phyloP scores from a whole-genome alignment of 2,888 invertebrate species.

The Eremobia ochroleuca region DNA sequence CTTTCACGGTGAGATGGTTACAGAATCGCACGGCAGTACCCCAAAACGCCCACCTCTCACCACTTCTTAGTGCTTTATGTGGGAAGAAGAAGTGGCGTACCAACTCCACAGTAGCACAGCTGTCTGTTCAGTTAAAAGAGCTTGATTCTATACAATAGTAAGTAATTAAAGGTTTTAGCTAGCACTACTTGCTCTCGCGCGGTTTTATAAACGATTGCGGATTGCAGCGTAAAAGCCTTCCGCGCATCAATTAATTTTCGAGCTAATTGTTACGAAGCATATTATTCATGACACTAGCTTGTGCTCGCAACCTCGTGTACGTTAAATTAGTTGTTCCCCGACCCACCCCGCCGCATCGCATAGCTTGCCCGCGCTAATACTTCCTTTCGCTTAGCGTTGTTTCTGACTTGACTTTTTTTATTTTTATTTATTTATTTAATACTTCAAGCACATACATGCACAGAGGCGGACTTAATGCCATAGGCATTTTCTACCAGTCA shows the following conservation, averaged over 20 bases:
- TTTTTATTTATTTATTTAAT: too few relatives aligned
- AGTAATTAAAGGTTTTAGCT: neutral
- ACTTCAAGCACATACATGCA: too few relatives aligned
- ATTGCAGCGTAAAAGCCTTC: slow-evolving; percentile 7
- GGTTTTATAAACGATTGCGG: neutral
- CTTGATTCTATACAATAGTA: neutral
- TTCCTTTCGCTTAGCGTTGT: neutral
- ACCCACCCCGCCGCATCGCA: neutral
- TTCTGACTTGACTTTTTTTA: neutral
- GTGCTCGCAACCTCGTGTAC: neutral
- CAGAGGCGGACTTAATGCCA: too few relatives aligned
- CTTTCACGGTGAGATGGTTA: too few relatives aligned
- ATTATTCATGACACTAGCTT: neutral
- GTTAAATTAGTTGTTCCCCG: neutral
- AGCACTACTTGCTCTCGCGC: neutral
- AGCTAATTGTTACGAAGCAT: slow-evolving; percentile 11
- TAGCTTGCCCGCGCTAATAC: neutral
- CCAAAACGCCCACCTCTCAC: neutral
- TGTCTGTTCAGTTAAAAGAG: neutral
- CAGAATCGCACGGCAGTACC: too few relatives aligned
- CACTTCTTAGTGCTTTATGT: neutral
- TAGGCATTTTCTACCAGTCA: too few relatives aligned
- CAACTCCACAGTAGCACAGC: neutral
- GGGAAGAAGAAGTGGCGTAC: too few relatives aligned
- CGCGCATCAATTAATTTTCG: slow-evolving; percentile 17